Evolutionary conservation across 2,797 vertebrate species (phyloP).

Genomic region (Ptychobarbus kaznakovi): DNA sequence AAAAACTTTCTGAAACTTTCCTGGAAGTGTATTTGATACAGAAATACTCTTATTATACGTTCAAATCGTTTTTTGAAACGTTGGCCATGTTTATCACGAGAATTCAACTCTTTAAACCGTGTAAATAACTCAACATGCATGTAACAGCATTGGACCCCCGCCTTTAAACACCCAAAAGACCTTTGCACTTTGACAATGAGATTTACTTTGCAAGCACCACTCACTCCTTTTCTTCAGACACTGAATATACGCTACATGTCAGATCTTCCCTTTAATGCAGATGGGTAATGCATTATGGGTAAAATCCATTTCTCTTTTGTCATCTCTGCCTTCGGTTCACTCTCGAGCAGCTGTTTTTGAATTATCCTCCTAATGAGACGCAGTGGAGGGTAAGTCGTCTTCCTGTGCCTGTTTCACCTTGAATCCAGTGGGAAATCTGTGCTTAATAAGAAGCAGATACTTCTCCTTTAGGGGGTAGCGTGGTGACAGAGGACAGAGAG

Average conservation of each 20-base stretch:
- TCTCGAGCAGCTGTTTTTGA: conserved; percentile 27
- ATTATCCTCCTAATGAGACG: conserved; percentile 45
- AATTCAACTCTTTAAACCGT: too few species aligned
- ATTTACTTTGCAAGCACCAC: background rate
- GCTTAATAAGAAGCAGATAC: conserved; percentile 29
- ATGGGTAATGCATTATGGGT: background rate
- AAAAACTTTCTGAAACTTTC: too few species aligned
- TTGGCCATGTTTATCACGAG: too few species aligned
- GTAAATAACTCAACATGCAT: too few species aligned
- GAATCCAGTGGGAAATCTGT: conserved; percentile 30
- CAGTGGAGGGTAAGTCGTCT: conserved; percentile 23
- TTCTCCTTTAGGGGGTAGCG: background rate
- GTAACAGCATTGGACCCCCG: too few species aligned
- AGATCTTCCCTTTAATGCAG: background rate
- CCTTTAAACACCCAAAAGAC: background rate
- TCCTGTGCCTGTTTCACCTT: conserved; percentile 18
- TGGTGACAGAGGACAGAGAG: background rate
- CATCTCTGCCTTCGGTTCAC: conserved; percentile 19
- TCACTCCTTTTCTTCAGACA: conserved; percentile 1
- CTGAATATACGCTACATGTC: background rate
- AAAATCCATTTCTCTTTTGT: conserved; percentile 1
- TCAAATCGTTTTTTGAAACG: too few species aligned
- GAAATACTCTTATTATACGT: too few species aligned
- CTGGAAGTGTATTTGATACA: too few species aligned
- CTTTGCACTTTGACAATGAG: background rate